Conservation (phyloP, 2,113 vertebrate species). For the Cyprinus carpio region DNA sequence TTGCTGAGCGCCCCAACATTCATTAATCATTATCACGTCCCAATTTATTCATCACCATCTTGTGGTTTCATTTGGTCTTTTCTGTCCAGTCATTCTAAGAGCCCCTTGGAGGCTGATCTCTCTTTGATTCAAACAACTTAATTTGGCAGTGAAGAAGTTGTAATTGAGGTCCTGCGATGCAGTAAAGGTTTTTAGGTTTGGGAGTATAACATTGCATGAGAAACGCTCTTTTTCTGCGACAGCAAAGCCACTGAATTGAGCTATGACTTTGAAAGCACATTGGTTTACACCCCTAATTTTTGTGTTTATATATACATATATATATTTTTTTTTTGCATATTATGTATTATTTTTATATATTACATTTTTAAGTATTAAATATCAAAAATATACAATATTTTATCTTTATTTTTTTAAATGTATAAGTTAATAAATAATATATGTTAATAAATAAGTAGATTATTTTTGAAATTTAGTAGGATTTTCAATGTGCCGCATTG, state of each 20-base stretch:
- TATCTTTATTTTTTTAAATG: no score
- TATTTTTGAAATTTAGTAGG: no score
- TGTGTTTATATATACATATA: no score
- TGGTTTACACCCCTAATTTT: no score
- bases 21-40: constrained; percentile 13
- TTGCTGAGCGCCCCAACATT: not conserved
- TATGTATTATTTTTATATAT: no score
- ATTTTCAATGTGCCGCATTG: not conserved
- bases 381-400: no score
- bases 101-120: not conserved
- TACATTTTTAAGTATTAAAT: no score
- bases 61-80: constrained; percentile 38
- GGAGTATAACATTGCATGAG: constrained; percentile 18
- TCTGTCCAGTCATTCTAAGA: not conserved
- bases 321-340: no score
- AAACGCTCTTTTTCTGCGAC: not conserved
- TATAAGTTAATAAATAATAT: no score
- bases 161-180: not conserved
- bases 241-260: no score
- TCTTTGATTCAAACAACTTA: not conserved
- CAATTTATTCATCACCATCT: constrained; percentile 14
- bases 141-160: not conserved
- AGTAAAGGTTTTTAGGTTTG: constrained; percentile 21
- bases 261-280: no score
- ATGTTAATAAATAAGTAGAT: no score